These are phyloP conservation scores for Saccostrea glomerata DNA, from an alignment of 1,140 invertebrate species.

Conservation along the genomic window DNA sequence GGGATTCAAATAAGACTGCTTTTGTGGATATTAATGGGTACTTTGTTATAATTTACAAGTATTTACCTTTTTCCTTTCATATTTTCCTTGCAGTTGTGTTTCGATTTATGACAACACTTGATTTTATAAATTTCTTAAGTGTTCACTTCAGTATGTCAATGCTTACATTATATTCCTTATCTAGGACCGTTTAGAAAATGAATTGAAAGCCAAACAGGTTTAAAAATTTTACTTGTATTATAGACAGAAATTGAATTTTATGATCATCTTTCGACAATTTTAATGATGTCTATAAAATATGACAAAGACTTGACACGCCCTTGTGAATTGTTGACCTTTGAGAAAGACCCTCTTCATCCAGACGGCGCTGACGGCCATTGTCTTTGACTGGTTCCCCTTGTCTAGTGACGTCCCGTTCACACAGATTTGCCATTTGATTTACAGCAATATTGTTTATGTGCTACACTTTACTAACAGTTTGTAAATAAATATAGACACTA, in stretches of 20 bases:
- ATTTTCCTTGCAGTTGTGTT: background rate
- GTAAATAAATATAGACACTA: slow-evolving; percentile 22
- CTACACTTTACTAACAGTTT: background rate
- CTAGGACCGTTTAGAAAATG: slow-evolving; percentile 20
- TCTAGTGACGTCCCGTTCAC: background rate
- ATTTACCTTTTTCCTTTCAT: slow-evolving; percentile 32
- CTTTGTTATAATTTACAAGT: background rate
- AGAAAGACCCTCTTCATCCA: slow-evolving; percentile 2
- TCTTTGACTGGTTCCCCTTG: background rate
- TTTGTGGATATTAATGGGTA: background rate
- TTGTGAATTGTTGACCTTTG: slow-evolving; percentile 22
- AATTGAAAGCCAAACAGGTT: slow-evolving; percentile 32
- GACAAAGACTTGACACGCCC: slow-evolving; percentile 12
- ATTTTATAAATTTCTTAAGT: slow-evolving; percentile 30
- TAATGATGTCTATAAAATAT: slow-evolving; percentile 36
- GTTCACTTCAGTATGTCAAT: slow-evolving; percentile 21
- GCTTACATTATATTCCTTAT: slow-evolving; percentile 14
- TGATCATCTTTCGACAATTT: slow-evolving; percentile 27
- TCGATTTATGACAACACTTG: slow-evolving; percentile 24
- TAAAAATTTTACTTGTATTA: slow-evolving; percentile 2
- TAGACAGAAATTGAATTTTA: slow-evolving; percentile 10
- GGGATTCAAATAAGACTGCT: too few species aligned
- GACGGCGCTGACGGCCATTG: background rate
- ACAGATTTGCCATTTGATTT: background rate
- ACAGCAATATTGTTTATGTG: slow-evolving; percentile 12